Evolutionary conservation across 2,113 vertebrate genomes (phyloP).

Genomic region (Salvelinus sp.): DNA sequence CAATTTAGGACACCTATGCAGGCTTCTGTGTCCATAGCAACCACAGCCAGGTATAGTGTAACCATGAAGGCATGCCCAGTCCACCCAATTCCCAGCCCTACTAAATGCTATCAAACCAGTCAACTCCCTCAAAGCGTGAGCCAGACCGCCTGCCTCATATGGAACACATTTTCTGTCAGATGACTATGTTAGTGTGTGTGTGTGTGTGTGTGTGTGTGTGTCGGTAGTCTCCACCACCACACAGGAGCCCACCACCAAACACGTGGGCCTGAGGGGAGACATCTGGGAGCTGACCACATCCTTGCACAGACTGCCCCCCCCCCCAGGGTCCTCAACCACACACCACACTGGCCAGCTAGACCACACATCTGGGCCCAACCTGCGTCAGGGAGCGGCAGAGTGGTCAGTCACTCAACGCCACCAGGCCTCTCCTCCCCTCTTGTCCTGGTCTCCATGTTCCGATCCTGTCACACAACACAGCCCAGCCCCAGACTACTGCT

Average conservation of each 20-base stretch:
- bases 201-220: slow-evolving; percentile 5
- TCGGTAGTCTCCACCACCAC: neutral
- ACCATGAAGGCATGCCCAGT: slow-evolving; percentile 18
- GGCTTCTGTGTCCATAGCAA: slow-evolving; percentile 33
- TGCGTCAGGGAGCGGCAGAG: slow-evolving; percentile 22
- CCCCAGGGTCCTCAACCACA: neutral
- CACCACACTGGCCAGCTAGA: neutral
- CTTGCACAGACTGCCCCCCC: slow-evolving; percentile 6
- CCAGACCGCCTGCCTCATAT: slow-evolving; percentile 38
- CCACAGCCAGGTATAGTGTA: slow-evolving; percentile 51
- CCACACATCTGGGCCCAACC: neutral
- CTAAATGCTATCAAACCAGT: neutral
- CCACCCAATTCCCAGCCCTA: slow-evolving; percentile 35
- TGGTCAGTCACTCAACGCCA: slow-evolving; percentile 22
- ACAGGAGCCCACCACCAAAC: slow-evolving; percentile 16
- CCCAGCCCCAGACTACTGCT: too few relatives aligned
- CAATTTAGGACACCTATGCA: too few relatives aligned
- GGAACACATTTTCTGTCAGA: slow-evolving; percentile 38
- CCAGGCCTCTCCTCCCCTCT: neutral
- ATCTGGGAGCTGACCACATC: slow-evolving; percentile 16
- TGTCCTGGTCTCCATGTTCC: neutral
- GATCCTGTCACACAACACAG: too few relatives aligned
- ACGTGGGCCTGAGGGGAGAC: neutral
- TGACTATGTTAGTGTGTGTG: neutral
- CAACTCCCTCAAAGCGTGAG: neutral